Conservation (phyloP, 2,113 vertebrate genomes). For the Sakesphorus luctuosus region DNA sequence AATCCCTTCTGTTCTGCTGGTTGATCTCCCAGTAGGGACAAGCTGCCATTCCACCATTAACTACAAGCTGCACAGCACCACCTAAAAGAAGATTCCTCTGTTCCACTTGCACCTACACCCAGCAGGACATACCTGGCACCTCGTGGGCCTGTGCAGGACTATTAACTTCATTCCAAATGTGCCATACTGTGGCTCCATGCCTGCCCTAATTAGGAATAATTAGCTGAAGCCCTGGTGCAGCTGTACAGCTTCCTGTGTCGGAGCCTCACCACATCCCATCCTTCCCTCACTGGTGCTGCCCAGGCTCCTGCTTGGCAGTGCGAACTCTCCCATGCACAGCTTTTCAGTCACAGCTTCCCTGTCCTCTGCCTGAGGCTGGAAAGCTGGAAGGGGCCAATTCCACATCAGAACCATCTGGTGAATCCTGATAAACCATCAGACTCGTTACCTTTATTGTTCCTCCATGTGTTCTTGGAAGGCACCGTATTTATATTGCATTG, state of each 20-base stretch:
- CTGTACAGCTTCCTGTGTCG: not conserved
- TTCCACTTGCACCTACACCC: not conserved
- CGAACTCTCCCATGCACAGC: not conserved
- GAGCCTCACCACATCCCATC: not conserved
- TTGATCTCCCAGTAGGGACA: not conserved
- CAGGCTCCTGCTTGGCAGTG: accelerated
- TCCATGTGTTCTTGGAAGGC: slow-evolving; percentile 26
- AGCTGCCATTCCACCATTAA: not conserved
- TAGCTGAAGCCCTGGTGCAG: not conserved
- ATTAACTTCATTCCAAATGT: accelerated
- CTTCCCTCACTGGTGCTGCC: not conserved
- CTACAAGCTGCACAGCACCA: not conserved
- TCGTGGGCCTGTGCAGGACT: not conserved
- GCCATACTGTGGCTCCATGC: not conserved
- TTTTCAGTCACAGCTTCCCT: not conserved
- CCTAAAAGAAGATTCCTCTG: not conserved
- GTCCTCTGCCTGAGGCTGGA: not conserved
- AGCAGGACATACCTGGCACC: not conserved
- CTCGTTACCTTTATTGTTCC: slow-evolving; percentile 5
- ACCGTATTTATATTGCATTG: not conserved
- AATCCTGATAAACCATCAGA: not conserved
- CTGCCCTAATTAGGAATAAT: slow-evolving; percentile 23
- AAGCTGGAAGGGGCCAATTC: slow-evolving; percentile 3
- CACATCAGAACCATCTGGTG: slow-evolving; percentile 21
- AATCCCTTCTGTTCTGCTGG: not conserved